Conservation (phyloP, 2,797 vertebrate species). For the Ciconia nigra region DNA sequence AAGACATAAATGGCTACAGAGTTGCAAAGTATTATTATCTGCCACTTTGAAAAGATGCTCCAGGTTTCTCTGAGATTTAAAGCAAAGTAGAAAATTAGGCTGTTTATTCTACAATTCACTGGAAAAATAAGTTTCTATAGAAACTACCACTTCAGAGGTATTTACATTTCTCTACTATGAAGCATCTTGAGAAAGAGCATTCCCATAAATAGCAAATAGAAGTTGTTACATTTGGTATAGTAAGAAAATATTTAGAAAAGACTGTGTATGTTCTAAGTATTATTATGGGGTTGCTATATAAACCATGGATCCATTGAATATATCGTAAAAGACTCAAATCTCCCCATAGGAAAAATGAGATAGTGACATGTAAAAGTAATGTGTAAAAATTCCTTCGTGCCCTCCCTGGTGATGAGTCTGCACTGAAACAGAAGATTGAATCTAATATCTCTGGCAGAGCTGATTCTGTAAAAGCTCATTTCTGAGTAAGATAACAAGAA, state of each 20-base stretch:
- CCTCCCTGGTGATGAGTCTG: neutral
- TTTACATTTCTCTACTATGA: conserved; percentile 35
- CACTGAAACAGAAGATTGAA: neutral
- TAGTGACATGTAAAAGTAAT: neutral
- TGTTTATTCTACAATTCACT: conserved; percentile 36
- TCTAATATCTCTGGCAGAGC: neutral
- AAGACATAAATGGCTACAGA: neutral
- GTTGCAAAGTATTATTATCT: neutral
- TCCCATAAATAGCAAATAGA: conserved; percentile 29
- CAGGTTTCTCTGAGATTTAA: neutral
- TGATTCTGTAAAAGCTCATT: neutral
- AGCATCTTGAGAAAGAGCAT: conserved; percentile 25
- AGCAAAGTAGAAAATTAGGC: conserved; percentile 3
- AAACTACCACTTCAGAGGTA: conserved; percentile 41
- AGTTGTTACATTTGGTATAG: neutral
- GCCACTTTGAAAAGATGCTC: neutral
- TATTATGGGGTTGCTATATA: neutral
- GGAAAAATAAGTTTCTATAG: conserved; percentile 56
- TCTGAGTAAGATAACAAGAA: conserved; percentile 1
- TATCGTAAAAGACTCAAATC: neutral
- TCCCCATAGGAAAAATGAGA: neutral
- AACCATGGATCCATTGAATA: neutral
- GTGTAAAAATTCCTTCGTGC: neutral
- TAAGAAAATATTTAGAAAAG: conserved; percentile 22
- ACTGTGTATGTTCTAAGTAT: neutral